A percentile compares a stretch with the other conserved stretches of the same genome.
Conservation (phyloP, 2,113 vertebrate species). For the Oncorhynchus kisutch region DNA sequence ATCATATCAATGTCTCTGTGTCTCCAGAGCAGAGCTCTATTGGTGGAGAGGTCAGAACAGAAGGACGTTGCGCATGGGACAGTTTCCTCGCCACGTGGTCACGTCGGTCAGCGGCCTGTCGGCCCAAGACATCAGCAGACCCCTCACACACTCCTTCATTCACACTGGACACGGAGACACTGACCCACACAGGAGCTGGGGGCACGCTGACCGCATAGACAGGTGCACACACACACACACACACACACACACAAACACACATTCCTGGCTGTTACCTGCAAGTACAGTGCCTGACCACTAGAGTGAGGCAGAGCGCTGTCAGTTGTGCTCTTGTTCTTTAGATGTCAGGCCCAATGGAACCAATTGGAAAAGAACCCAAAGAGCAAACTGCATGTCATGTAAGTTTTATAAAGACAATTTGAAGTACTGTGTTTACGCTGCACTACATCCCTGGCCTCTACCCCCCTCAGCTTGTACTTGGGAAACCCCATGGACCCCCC, state of each 20-base stretch:
- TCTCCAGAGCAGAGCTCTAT: conserved; percentile 92
- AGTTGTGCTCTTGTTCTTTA: too few species aligned
- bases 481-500: conserved; percentile 99
- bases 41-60: conserved; percentile 99
- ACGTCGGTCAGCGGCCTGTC: conserved; percentile 94
- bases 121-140: conserved; percentile 97
- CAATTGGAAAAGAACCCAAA: too few species aligned
- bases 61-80: conserved; percentile 88
- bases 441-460: background rate
- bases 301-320: conserved; percentile 48
- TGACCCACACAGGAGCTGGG: conserved; percentile 94
- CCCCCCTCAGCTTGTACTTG: conserved; percentile 83
- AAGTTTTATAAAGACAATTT: too few species aligned
- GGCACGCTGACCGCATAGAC: conserved; percentile 94
- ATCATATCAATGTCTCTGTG: background rate
- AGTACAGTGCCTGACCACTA: conserved; percentile 31
- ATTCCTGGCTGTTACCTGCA: background rate
- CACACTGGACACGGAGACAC: conserved; percentile 98
- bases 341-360: background rate
- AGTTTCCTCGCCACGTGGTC: conserved; percentile 95
- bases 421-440: background rate
- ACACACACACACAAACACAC: conserved; percentile 1
- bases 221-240: conserved; percentile 71
- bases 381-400: too few species aligned
- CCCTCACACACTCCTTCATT: conserved; percentile 98